These are phyloP conservation scores for Emberiza fucata DNA, from an alignment of 2,113 vertebrate genomes.

Conservation along the genomic window DNA sequence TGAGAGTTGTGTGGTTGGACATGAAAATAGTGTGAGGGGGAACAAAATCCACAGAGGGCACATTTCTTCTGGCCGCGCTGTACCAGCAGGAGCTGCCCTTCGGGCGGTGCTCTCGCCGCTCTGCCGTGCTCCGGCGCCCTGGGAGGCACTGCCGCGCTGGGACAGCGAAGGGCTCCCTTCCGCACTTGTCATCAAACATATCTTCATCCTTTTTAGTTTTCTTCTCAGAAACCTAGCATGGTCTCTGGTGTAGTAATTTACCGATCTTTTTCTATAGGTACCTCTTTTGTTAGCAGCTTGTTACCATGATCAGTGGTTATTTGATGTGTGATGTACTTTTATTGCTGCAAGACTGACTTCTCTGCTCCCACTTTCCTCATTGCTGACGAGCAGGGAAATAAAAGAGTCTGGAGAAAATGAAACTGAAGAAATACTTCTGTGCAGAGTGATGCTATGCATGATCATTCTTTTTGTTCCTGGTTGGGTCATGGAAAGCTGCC, in stretches of 20 bases:
- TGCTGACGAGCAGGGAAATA: background rate
- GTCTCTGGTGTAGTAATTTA: background rate
- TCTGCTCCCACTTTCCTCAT: background rate
- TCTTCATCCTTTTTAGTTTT: background rate
- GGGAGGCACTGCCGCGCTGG: fast-evolving
- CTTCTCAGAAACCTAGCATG: fast-evolving
- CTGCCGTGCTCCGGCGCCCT: fast-evolving
- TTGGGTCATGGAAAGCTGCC: background rate
- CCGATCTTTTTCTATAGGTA: fast-evolving
- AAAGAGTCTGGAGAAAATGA: background rate
- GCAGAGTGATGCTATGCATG: background rate
- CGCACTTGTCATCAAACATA: background rate
- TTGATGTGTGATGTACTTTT: background rate
- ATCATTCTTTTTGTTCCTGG: background rate
- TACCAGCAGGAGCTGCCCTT: background rate
- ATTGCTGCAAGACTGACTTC: background rate
- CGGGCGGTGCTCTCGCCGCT: background rate
- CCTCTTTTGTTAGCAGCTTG: background rate
- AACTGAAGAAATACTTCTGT: background rate
- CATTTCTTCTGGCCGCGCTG: fast-evolving
- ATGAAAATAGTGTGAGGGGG: background rate
- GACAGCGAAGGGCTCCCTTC: background rate
- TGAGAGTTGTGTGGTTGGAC: background rate
- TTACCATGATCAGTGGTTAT: background rate
- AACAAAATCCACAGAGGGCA: fast-evolving